Conservation (phyloP, 2,113 vertebrate species). For the Halichoerus grypus region DNA sequence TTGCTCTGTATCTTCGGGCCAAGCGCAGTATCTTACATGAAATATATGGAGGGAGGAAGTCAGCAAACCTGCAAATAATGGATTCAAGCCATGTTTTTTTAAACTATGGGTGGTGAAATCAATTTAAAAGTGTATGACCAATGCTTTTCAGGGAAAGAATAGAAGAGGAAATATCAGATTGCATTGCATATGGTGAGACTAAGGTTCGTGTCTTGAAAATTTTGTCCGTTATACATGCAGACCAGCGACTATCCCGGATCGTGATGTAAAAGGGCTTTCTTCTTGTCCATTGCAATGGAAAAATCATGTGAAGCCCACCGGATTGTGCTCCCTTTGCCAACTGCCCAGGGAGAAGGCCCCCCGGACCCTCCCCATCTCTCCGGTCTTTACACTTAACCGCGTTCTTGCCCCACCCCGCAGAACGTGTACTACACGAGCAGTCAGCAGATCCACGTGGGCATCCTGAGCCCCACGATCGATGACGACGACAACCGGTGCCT, state of each 20-base stretch:
- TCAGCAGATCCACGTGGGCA: constrained; percentile 95
- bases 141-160: constrained; percentile 47
- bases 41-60: constrained; percentile 39
- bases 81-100: constrained; percentile 39
- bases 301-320: not conserved
- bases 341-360: not conserved
- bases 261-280: not conserved
- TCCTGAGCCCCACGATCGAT: constrained; percentile 96
- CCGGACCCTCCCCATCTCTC: not conserved
- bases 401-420: constrained; percentile 82
- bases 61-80: not conserved
- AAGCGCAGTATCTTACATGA: not conserved
- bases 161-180: not conserved
- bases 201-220: constrained; percentile 11
- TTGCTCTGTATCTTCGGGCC: not conserved
- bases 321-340: not conserved
- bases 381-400: not conserved
- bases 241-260: not conserved
- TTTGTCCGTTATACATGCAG: not conserved
- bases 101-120: constrained; percentile 27
- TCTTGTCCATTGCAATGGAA: not conserved
- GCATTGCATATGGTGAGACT: not conserved
- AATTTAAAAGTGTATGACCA: constrained; percentile 3
- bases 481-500: constrained; percentile 99
- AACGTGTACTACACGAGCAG: constrained; percentile 97